phyloP scores from a whole-genome alignment of 2,797 vertebrate species.

The Champsocephalus esox region DNA sequence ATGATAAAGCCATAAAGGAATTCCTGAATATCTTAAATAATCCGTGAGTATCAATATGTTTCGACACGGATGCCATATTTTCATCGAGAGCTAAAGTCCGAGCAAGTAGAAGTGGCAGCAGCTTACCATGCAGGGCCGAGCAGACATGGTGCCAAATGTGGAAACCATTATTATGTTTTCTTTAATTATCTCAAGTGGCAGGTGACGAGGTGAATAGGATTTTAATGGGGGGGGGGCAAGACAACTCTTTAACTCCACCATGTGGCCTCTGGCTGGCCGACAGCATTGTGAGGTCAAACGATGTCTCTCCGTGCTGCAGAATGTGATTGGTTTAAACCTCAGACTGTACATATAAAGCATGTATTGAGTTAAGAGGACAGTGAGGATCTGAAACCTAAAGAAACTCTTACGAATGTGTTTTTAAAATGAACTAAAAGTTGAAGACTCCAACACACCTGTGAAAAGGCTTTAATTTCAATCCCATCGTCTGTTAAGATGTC shows the following conservation, averaged over 20 bases:
- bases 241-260: slow-evolving; percentile 70
- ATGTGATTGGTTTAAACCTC: background rate
- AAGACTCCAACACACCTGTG: background rate
- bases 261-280: slow-evolving; percentile 60
- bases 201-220: slow-evolving; percentile 80
- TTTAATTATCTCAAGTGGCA: slow-evolving; percentile 81
- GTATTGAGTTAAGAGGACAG: background rate
- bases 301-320: slow-evolving; percentile 15
- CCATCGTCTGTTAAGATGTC: slow-evolving; percentile 35
- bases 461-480: slow-evolving; percentile 26
- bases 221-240: slow-evolving; percentile 70
- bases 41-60: slow-evolving; percentile 14
- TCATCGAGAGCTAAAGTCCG: background rate
- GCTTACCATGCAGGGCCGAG: slow-evolving; percentile 9
- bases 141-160: slow-evolving; percentile 61
- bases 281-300: slow-evolving; percentile 20
- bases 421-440: background rate
- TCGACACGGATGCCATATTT: slow-evolving; percentile 9
- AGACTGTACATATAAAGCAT: slow-evolving; percentile 25
- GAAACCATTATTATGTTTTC: slow-evolving; percentile 79
- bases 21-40: slow-evolving; percentile 5
- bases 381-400: background rate
- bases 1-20: background rate
- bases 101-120: slow-evolving; percentile 7
- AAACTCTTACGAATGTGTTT: background rate